Evolutionary conservation across 1,140 invertebrate species (phyloP).

Genomic region (Tetramorium simillimum): DNA sequence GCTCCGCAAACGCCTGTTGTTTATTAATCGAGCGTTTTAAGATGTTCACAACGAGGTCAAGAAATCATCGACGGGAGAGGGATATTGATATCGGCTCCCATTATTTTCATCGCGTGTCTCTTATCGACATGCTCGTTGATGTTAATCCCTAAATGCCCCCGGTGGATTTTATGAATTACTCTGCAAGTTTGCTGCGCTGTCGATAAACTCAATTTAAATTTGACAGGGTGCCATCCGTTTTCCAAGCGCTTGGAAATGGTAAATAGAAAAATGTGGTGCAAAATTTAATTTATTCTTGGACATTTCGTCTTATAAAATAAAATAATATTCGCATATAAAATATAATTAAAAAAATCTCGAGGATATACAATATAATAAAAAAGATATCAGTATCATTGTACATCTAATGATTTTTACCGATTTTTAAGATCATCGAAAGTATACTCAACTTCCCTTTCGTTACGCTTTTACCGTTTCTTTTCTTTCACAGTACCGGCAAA

Average conservation of each 20-base stretch:
- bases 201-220: neutral
- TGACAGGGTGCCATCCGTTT: neutral
- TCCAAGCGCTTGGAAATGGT: neutral
- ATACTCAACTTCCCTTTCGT: neutral
- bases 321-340: no score
- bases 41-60: neutral
- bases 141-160: neutral
- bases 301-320: neutral
- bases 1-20: neutral
- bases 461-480: neutral
- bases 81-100: neutral
- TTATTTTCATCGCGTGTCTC: neutral
- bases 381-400: no score
- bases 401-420: no score
- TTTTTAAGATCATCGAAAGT: no score
- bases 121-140: neutral
- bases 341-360: no score
- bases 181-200: neutral
- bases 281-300: neutral
- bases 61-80: neutral
- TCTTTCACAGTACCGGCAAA: constrained; percentile 38
- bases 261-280: neutral
- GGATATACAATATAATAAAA: no score
- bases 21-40: neutral
- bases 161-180: neutral